Evolutionary conservation across 2,113 vertebrate species (phyloP).

Genomic region (Sisor rabdophorus): DNA sequence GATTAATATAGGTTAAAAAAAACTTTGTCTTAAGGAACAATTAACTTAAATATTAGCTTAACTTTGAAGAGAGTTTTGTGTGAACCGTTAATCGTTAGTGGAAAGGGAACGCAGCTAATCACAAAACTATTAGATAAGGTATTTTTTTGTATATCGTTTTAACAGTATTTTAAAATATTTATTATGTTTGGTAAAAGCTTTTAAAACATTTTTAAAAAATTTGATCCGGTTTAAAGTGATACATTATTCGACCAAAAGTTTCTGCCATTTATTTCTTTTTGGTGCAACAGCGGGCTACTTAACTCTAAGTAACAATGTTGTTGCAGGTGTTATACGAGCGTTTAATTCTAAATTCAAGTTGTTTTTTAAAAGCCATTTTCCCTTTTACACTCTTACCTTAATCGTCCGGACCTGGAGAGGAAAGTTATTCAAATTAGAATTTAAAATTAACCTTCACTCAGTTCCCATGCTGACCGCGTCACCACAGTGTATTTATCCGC

Average conservation of each 20-base stretch:
- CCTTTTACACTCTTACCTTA: background rate
- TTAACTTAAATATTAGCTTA: too few relatives aligned
- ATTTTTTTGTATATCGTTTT: too few relatives aligned
- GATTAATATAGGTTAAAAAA: too few relatives aligned
- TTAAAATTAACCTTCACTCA: background rate
- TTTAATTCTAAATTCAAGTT: background rate
- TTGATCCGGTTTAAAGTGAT: background rate
- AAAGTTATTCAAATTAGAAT: background rate
- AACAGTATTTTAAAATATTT: too few relatives aligned
- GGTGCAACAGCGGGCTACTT: background rate
- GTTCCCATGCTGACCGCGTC: background rate
- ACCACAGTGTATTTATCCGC: slow-evolving; percentile 3
- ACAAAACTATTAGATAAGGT: too few relatives aligned
- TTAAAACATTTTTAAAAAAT: too few relatives aligned
- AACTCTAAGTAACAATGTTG: too few relatives aligned
- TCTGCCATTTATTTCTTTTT: background rate
- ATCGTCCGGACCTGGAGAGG: rapidly evolving
- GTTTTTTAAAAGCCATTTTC: background rate
- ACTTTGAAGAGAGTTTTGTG: too few relatives aligned
- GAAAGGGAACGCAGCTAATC: too few relatives aligned
- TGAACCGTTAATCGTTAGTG: too few relatives aligned
- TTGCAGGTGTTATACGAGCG: background rate
- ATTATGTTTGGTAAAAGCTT: too few relatives aligned
- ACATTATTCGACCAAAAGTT: background rate
- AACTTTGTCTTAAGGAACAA: too few relatives aligned